phyloP scores from a whole-genome alignment of 2,888 invertebrate genomes.

The Drosophila pseudotakahashii region DNA sequence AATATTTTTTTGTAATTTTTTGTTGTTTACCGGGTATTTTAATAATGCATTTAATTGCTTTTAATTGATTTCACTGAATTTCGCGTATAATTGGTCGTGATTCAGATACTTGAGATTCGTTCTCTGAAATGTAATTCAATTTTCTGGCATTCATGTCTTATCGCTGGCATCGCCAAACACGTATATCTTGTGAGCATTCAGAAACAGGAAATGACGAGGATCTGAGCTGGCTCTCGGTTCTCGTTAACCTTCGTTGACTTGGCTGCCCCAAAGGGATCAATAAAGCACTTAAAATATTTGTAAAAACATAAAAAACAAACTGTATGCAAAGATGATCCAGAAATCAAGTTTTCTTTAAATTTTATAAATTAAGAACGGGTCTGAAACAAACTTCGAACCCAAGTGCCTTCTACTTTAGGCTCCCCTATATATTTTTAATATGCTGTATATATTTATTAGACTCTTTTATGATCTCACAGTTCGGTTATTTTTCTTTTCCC shows the following conservation, averaged over 20 bases:
- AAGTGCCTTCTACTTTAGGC: too few species aligned
- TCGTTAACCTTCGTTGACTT: slow-evolving; percentile 43
- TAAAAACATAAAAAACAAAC: background rate
- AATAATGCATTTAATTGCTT: slow-evolving; percentile 37
- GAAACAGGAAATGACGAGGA: slow-evolving; percentile 64
- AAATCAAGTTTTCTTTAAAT: background rate
- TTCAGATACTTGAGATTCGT: slow-evolving; percentile 47
- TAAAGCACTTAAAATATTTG: background rate
- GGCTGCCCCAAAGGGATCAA: slow-evolving; percentile 5
- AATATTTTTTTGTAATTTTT: slow-evolving; percentile 22
- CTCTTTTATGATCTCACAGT: background rate
- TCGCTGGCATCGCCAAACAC: slow-evolving; percentile 13
- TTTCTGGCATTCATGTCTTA: slow-evolving; percentile 17
- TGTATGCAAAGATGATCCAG: background rate
- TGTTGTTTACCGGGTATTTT: slow-evolving; percentile 24
- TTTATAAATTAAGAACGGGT: background rate
- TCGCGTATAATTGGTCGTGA: slow-evolving; percentile 48
- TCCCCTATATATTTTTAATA: background rate
- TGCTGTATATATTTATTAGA: background rate
- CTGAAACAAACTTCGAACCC: background rate
- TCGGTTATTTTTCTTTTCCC: slow-evolving; percentile 6
- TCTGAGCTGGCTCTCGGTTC: slow-evolving; percentile 45
- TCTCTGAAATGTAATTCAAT: slow-evolving; percentile 32
- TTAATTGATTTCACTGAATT: slow-evolving; percentile 56
- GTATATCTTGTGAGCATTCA: slow-evolving; percentile 20